These are phyloP conservation scores for Manacus vitellinus DNA, from an alignment of 2,113 vertebrate genomes.

Conservation along the genomic window DNA sequence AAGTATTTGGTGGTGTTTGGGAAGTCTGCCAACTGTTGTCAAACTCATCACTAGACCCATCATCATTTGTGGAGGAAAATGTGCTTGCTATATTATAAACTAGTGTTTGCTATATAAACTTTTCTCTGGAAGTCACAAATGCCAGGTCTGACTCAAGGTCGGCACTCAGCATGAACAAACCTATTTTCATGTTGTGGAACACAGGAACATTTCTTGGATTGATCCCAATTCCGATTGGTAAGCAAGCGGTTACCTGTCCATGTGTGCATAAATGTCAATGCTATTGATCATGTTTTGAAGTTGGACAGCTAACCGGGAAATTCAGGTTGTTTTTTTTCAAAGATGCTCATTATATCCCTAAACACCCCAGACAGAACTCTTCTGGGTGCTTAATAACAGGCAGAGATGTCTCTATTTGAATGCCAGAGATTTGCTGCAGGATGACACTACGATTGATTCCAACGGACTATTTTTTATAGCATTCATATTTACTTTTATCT, in stretches of 20 bases:
- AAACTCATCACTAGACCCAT: not conserved
- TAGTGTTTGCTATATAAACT: not conserved
- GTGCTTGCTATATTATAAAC: not conserved
- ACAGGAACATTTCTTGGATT: not conserved
- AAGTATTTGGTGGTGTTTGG: not conserved
- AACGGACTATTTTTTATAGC: not conserved
- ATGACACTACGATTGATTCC: not conserved
- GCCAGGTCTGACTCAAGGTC: not conserved
- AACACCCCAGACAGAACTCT: rapidly evolving
- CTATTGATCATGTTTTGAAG: not conserved
- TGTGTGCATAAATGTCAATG: not conserved
- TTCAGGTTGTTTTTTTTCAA: not conserved
- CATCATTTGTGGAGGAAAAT: not conserved
- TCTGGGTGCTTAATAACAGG: not conserved
- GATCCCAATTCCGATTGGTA: not conserved
- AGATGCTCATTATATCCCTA: not conserved
- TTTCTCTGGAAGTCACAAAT: not conserved
- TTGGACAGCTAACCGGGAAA: not conserved
- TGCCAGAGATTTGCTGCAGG: not conserved
- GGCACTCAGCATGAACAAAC: not conserved
- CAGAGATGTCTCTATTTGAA: not conserved
- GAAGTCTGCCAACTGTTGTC: not conserved
- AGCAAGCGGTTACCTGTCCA: not conserved
- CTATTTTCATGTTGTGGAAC: not conserved
- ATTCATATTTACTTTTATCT: not conserved